A percentile compares a stretch with the other conserved stretches of the same genome.
Conservation (phyloP, 1,140 invertebrate species). For the Scaptodrosophila lebanonensis region DNA sequence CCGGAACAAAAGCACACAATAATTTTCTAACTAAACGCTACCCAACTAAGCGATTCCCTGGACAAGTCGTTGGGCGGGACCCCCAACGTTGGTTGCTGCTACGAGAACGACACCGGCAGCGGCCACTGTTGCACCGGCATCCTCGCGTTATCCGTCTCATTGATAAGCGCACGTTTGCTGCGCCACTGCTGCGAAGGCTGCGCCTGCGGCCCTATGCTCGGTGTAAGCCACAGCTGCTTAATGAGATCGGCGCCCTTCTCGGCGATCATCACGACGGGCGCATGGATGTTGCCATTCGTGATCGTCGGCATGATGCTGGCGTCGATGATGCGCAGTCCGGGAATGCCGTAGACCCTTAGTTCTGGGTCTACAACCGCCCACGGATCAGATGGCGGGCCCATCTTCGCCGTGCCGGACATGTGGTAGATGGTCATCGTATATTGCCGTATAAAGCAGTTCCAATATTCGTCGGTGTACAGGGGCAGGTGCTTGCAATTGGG, state of each 20-base stretch:
- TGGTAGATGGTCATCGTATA: slow-evolving; percentile 94
- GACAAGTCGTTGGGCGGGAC: no score
- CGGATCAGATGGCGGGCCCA: slow-evolving; percentile 87
- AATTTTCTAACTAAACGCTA: slow-evolving; percentile 44
- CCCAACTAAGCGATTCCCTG: slow-evolving; percentile 1
- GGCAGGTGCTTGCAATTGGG: slow-evolving; percentile 89
- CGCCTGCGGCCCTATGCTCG: slow-evolving; percentile 15
- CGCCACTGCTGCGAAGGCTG: slow-evolving; percentile 35
- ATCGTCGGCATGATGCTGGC: slow-evolving; percentile 80
- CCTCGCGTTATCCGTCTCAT: background rate
- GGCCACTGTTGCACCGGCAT: slow-evolving; percentile 40
- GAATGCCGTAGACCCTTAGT: slow-evolving; percentile 85
- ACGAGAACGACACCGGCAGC: slow-evolving; percentile 51
- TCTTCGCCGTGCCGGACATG: slow-evolving; percentile 89
- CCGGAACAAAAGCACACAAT: background rate
- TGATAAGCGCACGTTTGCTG: slow-evolving; percentile 29
- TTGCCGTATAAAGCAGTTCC: slow-evolving; percentile 87
- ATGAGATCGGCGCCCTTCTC: slow-evolving; percentile 94
- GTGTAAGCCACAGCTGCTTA: slow-evolving; percentile 83
- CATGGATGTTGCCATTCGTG: slow-evolving; percentile 91
- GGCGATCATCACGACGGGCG: slow-evolving; percentile 93
- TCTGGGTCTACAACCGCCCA: slow-evolving; percentile 90
- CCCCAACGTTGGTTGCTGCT: no score
- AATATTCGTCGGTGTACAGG: slow-evolving; percentile 88
- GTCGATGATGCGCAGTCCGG: slow-evolving; percentile 82